Evolutionary conservation across 2,888 invertebrate genomes (phyloP), one percentile per base, ranked within the genome.

Genomic region (Philaethria dido): DNA sequence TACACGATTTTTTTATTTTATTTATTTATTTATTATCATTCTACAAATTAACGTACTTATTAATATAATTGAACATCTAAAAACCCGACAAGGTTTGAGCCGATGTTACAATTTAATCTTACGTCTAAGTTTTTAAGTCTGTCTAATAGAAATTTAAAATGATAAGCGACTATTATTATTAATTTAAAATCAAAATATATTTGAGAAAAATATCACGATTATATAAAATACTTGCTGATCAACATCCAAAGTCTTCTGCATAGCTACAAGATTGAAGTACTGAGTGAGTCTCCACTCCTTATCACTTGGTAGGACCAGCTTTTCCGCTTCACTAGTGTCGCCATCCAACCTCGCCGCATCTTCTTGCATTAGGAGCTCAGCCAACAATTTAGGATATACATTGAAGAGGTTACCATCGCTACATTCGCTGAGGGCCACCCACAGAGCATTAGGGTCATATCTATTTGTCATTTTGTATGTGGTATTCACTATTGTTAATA

Each of bases 261-360:
- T 87, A 52, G 94, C 94, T 16, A 96, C 95, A 71, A 96, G 87
- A 68, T 92, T 89, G 79, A 95, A 95, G 79, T 96, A 96, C 79
- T 95, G 94, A 72, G 94, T 94, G 47, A 94, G 92, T 68, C 95
- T 89, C 94, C 95, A 96, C 42, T 94, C 94, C 73, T 93, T 94
- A 77, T 96, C 95, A 76, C 96, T 96, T 11, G 96, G 96, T 45
- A 96, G 87, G 44, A 95, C 91, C 67, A 96, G 88, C 48, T 92
- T 92, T 70, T 94, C 94, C 13, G 92, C 86, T 71, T 93, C 93
- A 39, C 81, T 86, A 14, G 83, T 87, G 71, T 92, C 89, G 0
- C 89, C 86, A 22, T 86, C 87, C 66, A 86, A 84, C 59, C 89
- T 80, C 2, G 90, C 89, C 18, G 90, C 90, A 45, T 89, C 89